Evolutionary conservation across 1,140 invertebrate genomes (phyloP).

Genomic region (Lucilia sericata): DNA sequence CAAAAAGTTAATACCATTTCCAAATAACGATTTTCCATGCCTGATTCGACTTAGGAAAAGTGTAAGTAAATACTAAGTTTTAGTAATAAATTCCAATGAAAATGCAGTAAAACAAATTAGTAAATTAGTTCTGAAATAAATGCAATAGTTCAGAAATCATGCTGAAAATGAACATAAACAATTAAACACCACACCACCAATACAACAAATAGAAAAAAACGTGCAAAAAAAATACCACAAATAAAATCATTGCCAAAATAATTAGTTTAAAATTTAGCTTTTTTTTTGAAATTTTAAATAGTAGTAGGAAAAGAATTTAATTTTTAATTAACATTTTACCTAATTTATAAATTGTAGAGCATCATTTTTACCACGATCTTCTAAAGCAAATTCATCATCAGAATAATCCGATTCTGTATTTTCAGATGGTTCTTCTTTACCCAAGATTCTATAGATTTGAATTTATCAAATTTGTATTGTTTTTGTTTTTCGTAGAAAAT

Average conservation of each 20-base stretch:
- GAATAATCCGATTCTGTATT: constrained; percentile 21
- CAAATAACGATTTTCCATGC: no score
- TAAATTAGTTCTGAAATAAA: no score
- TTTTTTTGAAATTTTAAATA: not conserved
- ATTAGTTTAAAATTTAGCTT: not conserved
- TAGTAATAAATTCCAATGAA: no score
- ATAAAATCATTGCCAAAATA: constrained; percentile 12
- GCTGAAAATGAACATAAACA: no score
- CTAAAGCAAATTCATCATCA: constrained; percentile 26
- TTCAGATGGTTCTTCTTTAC: not conserved
- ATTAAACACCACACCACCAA: no score
- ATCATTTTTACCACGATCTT: constrained; percentile 25
- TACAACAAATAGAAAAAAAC: not conserved
- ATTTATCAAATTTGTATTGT: no score
- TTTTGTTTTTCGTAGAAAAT: no score
- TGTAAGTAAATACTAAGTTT: no score
- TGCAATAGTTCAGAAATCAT: no score
- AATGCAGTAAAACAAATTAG: no score
- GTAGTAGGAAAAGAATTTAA: not conserved
- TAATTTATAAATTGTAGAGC: constrained; percentile 16
- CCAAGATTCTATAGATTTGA: constrained; percentile 3
- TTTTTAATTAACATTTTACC: not conserved
- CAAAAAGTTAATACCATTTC: no score
- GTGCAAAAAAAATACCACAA: not conserved
- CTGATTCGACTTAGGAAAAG: no score